phyloP scores from a whole-genome alignment of 2,113 vertebrate species.

The Eidolon helvum region DNA sequence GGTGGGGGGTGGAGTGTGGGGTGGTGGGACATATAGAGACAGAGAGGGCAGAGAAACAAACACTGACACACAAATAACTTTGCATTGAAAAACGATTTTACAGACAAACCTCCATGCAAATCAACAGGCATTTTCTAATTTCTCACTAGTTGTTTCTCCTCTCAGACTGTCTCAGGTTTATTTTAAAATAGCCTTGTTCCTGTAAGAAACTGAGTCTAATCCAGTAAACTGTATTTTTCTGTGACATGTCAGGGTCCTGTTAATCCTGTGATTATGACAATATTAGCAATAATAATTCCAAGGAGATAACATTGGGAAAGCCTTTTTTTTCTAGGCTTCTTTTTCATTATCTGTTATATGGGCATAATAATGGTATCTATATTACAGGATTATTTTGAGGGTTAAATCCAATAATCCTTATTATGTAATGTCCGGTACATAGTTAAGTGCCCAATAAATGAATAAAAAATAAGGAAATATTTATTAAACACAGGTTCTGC shows the following conservation, averaged over 20 bases:
- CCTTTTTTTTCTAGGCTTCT: neutral
- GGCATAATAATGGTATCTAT: neutral
- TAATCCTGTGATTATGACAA: neutral
- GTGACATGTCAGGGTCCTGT: neutral
- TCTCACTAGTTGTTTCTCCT: neutral
- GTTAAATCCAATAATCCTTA: neutral
- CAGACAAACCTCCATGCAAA: neutral
- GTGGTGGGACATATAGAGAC: neutral
- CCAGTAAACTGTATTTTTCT: neutral
- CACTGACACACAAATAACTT: neutral
- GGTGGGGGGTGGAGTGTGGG: too few relatives aligned
- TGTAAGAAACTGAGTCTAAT: neutral
- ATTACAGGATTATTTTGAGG: neutral
- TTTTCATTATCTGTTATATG: neutral
- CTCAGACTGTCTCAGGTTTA: neutral
- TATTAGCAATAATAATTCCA: neutral
- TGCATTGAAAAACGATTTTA: neutral
- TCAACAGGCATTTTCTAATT: neutral
- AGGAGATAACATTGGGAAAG: neutral
- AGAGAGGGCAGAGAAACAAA: neutral
- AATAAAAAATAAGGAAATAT: neutral
- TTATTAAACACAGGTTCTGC: neutral
- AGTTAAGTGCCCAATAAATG: neutral
- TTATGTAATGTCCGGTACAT: neutral
- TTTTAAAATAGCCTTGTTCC: neutral